Conservation (phyloP, 2,888 invertebrate genomes). For the Campoplex nolae region DNA sequence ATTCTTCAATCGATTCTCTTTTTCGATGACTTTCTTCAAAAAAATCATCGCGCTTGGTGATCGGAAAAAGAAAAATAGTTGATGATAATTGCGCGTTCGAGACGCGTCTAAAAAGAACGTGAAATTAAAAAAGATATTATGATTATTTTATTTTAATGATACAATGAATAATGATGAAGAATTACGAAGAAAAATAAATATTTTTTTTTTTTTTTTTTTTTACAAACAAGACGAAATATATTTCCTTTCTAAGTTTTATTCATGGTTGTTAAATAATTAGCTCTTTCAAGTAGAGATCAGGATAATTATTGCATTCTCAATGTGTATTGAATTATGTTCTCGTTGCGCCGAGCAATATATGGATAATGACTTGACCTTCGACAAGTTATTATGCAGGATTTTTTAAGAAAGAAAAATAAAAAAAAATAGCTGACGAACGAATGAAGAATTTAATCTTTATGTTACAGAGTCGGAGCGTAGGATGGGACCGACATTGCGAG, state of each 20-base stretch:
- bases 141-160: background rate
- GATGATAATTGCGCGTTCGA: background rate
- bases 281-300: background rate
- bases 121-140: background rate
- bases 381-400: background rate
- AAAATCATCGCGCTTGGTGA: background rate
- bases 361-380: constrained; percentile 3
- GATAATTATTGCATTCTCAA: background rate
- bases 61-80: background rate
- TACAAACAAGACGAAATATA: no score
- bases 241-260: background rate
- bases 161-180: background rate
- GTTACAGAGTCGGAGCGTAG: constrained; percentile 80
- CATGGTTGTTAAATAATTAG: background rate
- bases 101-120: background rate
- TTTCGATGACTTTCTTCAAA: constrained; percentile 1
- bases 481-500: constrained; percentile 81
- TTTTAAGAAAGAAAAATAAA: background rate
- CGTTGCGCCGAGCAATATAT: background rate
- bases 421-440: background rate
- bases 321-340: background rate
- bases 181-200: background rate
- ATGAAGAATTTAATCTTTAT: constrained; percentile 71
- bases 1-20: no score
- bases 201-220: background rate